Evolutionary conservation across 1,140 invertebrate genomes (phyloP).

Genomic region (Trichonephila clavata): DNA sequence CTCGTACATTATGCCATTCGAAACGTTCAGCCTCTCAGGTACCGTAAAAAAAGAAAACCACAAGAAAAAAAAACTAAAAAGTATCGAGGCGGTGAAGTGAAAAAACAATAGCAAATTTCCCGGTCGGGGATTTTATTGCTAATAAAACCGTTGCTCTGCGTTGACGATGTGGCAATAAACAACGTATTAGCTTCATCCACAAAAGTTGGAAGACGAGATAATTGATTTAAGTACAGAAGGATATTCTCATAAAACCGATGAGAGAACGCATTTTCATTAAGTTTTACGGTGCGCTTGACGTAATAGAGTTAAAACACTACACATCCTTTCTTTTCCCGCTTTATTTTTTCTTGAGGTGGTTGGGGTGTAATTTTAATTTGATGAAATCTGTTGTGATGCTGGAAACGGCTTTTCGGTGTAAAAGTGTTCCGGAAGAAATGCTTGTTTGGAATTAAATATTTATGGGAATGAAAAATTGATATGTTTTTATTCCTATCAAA

Average conservation of each 20-base stretch:
- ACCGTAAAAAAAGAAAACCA: conserved; percentile 13
- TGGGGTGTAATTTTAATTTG: background rate
- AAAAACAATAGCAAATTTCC: conserved; percentile 39
- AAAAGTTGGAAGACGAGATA: conserved; percentile 34
- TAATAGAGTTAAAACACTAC: conserved; percentile 13
- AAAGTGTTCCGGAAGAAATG: background rate
- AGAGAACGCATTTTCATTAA: conserved; percentile 55
- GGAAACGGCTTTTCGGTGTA: background rate
- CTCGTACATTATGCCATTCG: background rate
- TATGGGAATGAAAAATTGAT: conserved; percentile 3
- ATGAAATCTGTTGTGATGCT: background rate
- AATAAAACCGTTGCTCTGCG: conserved; percentile 48
- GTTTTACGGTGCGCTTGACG: conserved; percentile 25
- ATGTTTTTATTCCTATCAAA: background rate
- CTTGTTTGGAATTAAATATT: conserved; percentile 17
- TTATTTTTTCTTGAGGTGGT: background rate
- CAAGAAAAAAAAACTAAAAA: background rate
- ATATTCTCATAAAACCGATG: conserved; percentile 47
- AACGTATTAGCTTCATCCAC: conserved; percentile 24
- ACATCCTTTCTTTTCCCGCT: background rate
- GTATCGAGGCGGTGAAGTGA: background rate
- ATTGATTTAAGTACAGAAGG: conserved; percentile 64
- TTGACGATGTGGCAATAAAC: conserved; percentile 48
- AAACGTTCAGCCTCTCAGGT: background rate
- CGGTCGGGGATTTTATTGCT: conserved; percentile 43